Evolutionary conservation across 2,888 invertebrate genomes (phyloP), one percentile per base, ranked within the genome.

Genomic region (Epistrophella euchroma): DNA sequence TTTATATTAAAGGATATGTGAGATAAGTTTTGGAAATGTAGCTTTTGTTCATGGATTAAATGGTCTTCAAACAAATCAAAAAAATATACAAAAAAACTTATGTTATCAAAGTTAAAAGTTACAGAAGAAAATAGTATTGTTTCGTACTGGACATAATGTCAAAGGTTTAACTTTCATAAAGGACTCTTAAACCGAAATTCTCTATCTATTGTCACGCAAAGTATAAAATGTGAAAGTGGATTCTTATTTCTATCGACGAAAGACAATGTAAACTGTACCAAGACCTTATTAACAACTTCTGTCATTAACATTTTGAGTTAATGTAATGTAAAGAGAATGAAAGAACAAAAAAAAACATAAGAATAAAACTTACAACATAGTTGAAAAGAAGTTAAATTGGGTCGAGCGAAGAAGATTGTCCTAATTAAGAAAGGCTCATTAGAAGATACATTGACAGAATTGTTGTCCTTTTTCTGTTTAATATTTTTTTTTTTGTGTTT

Each of bases 361-460:
- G 43, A 40, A 62, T 15, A 58, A 58, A 60, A 60, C 78, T 78
- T 58, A 22, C 40, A 52, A 66, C 19, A 25, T 40, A 50, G 75
- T 85, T 80, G 47, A 25, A 25, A 68, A 6, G 47, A 85, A 85
- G 81, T 85, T 85, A 81, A 85, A 81, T 81, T 85, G 81, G 85
- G 81, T 81, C 81, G 81, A 77, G 85, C 85, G 15, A 60, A 37
- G 37, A 60, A 85, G 81, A 85, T 84, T 85, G 81, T 76, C 68
- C 81, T 81, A 85, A 85, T 85, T 85, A 85, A 77, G 85, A 81
- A 76, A 55, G 68, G 76, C 85, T 81, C 85, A 85, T 85, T 85
- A 85, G 62, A 68, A 76, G 62, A 75, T 75, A 68, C 72, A 60
- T 76, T 76, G 60, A 10, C 7, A 28, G 17, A 40, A 50, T 28